A percentile compares a stretch with the other conserved stretches of the same genome.
Conservation (phyloP, 2,797 vertebrate species). For the Okamejei kenojei region DNA sequence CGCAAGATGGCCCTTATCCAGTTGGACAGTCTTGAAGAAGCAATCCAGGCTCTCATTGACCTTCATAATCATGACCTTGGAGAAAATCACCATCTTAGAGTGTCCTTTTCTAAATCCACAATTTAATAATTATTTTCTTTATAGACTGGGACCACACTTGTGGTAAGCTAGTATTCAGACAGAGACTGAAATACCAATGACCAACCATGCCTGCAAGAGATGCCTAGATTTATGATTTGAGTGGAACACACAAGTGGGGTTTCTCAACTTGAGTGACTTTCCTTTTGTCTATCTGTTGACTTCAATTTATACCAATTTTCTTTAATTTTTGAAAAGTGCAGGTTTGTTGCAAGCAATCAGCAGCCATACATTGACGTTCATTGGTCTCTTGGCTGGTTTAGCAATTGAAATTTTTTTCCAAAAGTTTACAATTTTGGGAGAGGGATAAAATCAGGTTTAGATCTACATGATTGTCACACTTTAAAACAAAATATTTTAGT, state of each 20-base stretch:
- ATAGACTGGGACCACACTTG: constrained; percentile 46
- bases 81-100: constrained; percentile 74
- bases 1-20: constrained; percentile 85
- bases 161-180: constrained; percentile 54
- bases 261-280: neutral
- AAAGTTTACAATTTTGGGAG: constrained; percentile 65
- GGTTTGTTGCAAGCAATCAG: constrained; percentile 34
- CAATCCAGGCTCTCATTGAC: constrained; percentile 75
- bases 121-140: constrained; percentile 59
- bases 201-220: constrained; percentile 48
- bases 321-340: constrained; percentile 18
- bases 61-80: constrained; percentile 83
- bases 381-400: constrained; percentile 17
- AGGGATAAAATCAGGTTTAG: constrained; percentile 64
- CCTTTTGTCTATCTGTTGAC: neutral
- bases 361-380: constrained; percentile 16
- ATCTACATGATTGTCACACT: constrained; percentile 66
- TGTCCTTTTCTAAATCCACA: constrained; percentile 83
- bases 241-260: constrained; percentile 29
- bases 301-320: constrained; percentile 22
- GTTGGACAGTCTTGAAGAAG: constrained; percentile 80
- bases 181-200: constrained; percentile 54
- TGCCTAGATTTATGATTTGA: constrained; percentile 31
- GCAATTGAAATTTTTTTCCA: constrained; percentile 48
- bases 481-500: constrained; percentile 75